Percentiles rank a stretch among this genome's conserved stretches.
Evolutionary conservation across 2,797 vertebrate species (phyloP).

Genomic region (Cuculus canorus): DNA sequence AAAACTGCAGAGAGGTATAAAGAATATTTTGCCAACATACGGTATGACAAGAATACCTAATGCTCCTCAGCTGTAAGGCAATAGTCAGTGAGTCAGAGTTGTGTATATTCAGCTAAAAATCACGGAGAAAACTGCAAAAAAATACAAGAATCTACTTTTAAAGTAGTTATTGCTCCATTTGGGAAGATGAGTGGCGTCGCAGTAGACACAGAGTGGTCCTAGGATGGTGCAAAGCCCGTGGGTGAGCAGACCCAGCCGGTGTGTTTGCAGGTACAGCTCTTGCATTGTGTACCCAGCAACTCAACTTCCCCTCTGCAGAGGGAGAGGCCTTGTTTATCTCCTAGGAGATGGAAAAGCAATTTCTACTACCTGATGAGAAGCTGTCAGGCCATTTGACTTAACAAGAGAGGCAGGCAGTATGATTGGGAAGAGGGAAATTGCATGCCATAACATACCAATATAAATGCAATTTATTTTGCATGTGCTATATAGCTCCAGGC

Average conservation of each 20-base stretch:
- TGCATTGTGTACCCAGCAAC: background rate
- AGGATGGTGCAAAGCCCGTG: background rate
- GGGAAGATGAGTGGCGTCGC: background rate
- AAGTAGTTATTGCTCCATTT: background rate
- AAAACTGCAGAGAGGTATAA: background rate
- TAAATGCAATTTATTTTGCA: conserved; percentile 65
- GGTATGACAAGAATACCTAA: background rate
- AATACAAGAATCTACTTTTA: background rate
- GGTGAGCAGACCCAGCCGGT: background rate
- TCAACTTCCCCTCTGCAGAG: conserved; percentile 28
- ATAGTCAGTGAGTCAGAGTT: background rate
- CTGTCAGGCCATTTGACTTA: conserved; percentile 64
- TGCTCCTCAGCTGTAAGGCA: background rate
- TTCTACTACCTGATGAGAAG: conserved; percentile 70
- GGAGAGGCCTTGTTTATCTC: conserved; percentile 61
- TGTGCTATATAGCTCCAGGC: conserved; percentile 48
- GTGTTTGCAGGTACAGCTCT: background rate
- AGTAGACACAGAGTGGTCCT: background rate
- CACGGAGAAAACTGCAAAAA: background rate
- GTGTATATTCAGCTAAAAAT: background rate
- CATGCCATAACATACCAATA: conserved; percentile 55
- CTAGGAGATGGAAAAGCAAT: conserved; percentile 61
- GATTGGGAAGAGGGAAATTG: conserved; percentile 61
- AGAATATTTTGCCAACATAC: background rate
- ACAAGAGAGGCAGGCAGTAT: conserved; percentile 34